Evolutionary conservation across 2,888 invertebrate species (phyloP).

Genomic region (Epiperipatus broadwayi): DNA sequence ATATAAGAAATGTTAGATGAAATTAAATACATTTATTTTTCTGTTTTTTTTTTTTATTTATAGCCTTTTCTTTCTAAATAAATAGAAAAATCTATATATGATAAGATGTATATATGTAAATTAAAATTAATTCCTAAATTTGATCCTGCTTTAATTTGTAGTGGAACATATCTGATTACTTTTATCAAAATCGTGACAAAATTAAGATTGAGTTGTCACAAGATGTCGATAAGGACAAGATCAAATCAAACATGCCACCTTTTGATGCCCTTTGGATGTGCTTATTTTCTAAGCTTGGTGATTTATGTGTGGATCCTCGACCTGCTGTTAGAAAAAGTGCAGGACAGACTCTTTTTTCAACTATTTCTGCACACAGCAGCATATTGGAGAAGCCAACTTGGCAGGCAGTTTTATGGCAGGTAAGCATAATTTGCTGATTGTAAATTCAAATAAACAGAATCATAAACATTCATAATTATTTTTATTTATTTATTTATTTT

Average conservation of each 20-base stretch:
- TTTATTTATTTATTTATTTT: constrained; percentile 12
- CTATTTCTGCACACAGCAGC: constrained; percentile 83
- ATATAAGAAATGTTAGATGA: no score
- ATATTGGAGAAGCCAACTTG: constrained; percentile 70
- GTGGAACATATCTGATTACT: constrained; percentile 98
- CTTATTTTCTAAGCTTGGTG: constrained; percentile 62
- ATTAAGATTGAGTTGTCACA: constrained; percentile 23
- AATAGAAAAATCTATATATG: no score
- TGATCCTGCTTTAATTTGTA: constrained; percentile 32
- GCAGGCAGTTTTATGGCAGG: constrained; percentile 81
- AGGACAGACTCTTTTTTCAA: constrained; percentile 90
- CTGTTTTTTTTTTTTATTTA: constrained; percentile 12
- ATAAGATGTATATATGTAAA: not conserved
- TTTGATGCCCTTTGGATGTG: constrained; percentile 93
- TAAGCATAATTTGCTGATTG: constrained; percentile 20
- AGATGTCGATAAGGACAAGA: constrained; percentile 11
- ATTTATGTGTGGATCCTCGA: constrained; percentile 77
- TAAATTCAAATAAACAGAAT: no score
- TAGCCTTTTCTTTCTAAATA: constrained; percentile 12
- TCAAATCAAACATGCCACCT: constrained; percentile 47
- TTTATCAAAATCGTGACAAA: constrained; percentile 72
- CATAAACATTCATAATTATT: no score
- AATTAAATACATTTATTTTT: no score
- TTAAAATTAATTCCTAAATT: not conserved
- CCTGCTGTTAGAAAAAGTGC: constrained; percentile 93